Evolutionary conservation across 2,113 vertebrate genomes (phyloP).

Genomic region (Dascyllus trimaculatus): DNA sequence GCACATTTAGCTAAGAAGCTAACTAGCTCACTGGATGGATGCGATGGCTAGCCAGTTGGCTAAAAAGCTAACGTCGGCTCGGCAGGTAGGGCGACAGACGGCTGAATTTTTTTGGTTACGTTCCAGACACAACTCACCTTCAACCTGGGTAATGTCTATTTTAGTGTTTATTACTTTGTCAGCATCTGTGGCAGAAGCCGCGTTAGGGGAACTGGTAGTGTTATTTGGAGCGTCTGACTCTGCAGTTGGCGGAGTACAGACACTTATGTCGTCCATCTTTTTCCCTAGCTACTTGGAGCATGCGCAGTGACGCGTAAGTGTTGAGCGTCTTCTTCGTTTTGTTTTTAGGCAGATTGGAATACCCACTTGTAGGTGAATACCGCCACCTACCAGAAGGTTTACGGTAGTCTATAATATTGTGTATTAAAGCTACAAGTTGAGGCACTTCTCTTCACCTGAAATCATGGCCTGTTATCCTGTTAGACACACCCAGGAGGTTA

Average conservation of each 20-base stretch:
- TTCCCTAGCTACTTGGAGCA: conserved; percentile 33
- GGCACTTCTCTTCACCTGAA: too few species aligned
- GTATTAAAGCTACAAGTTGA: too few species aligned
- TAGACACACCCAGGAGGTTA: too few species aligned
- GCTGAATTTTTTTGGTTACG: conserved; percentile 47
- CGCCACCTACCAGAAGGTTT: too few species aligned
- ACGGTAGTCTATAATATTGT: too few species aligned
- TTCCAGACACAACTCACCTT: conserved; percentile 86
- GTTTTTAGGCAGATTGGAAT: too few species aligned
- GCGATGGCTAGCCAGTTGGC: conserved; percentile 66
- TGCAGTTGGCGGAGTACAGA: conserved; percentile 75
- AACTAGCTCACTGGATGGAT: conserved; percentile 30
- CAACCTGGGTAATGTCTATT: conserved; percentile 81
- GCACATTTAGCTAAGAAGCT: conserved; percentile 58
- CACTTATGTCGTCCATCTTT: conserved; percentile 76
- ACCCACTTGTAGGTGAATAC: too few species aligned
- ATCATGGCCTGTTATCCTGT: too few species aligned
- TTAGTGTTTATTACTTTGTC: conserved; percentile 87
- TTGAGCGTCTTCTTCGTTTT: too few species aligned
- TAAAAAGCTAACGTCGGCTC: conserved; percentile 60
- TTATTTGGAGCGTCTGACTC: conserved; percentile 76
- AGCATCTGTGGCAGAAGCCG: conserved; percentile 78
- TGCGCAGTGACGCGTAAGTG: conserved; percentile 20
- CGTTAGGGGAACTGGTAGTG: conserved; percentile 62
- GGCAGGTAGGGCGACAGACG: conserved; percentile 33